A percentile compares a stretch with the other conserved stretches of the same genome.
Evolutionary conservation across 2,113 vertebrate genomes (phyloP).

Genomic region (Promerops cafer): DNA sequence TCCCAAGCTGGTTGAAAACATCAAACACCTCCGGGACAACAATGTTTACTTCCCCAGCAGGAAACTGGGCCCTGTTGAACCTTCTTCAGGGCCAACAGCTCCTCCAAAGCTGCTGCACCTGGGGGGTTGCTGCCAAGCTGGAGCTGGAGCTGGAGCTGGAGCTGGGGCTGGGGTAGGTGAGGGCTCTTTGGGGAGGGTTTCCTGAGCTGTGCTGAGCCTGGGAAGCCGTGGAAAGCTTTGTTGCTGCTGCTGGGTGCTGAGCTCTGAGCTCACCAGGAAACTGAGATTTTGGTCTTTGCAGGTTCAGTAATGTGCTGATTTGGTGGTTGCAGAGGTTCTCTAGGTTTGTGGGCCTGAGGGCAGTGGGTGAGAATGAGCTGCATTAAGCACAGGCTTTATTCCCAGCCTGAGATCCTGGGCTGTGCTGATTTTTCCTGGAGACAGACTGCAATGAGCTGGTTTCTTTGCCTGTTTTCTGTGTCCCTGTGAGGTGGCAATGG

Average conservation of each 20-base stretch:
- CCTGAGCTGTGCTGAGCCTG: neutral
- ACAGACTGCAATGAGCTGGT: neutral
- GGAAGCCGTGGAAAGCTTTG: neutral
- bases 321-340: neutral
- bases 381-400: neutral
- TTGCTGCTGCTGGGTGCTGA: neutral
- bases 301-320: neutral
- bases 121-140: neutral
- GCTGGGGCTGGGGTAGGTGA: neutral
- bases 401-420: neutral
- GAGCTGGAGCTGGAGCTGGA: neutral
- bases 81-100: neutral
- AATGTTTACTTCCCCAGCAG: neutral
- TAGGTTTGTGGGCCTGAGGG: neutral
- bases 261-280: neutral
- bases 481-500: neutral
- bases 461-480: neutral
- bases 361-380: neutral
- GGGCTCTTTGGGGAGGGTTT: neutral
- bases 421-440: neutral
- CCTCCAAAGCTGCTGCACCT: neutral
- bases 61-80: neutral
- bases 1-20: neutral
- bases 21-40: neutral
- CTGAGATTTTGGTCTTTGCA: neutral